Base-by-base conservation (phyloP, 2,113 vertebrate genomes). In the Ranitomeya variabilis region DNA sequence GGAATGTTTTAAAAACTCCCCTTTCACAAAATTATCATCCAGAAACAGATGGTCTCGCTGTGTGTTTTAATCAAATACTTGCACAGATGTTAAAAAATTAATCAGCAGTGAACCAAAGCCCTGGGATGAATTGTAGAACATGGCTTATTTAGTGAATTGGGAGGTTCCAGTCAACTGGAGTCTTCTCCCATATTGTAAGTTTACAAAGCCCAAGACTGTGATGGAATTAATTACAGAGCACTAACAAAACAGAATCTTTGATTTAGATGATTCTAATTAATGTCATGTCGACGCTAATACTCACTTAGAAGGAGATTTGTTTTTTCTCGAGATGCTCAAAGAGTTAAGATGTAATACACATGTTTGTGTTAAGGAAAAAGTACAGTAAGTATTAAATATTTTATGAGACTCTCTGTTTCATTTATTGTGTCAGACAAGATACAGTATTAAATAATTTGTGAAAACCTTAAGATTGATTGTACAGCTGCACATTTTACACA, bases 31-130 rank as follows among this genome's bases (percentile, higher is more conserved):
- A 87, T 66, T 87, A 87, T 71, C 64, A 80, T 87, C 51, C 64
- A 55, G 37, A 87, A 87, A 81, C 86, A 87, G 86, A 87, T 87
- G 86, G 77, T 87, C 78, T 80, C n/a, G 21, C 64, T 87, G 74
- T 79, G 73, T 73, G 77, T 87, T 87, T 81, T 69, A 87, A 80
- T 87, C 62, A 71, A 80, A 87, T 87, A 69, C 64, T 80, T 80
- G 59, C 78, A 71, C 86, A 87, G 77, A 71, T 87, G 78, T 73
- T 87, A 52, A 81, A 87, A 86, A 87, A 71, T 87, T 67, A 87
- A 87, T 80, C 77, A 80, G 62, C 60, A 80, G 78, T 87, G 86
- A 87, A 87, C 77, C 86, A 55, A 9, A 59, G 45, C 86, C 69
- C 62, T 37, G 51, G 62, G 78, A 87, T 71, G 26, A 69, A 87